Conservation (phyloP, 2,113 vertebrate genomes). For the Barbus barbus region DNA sequence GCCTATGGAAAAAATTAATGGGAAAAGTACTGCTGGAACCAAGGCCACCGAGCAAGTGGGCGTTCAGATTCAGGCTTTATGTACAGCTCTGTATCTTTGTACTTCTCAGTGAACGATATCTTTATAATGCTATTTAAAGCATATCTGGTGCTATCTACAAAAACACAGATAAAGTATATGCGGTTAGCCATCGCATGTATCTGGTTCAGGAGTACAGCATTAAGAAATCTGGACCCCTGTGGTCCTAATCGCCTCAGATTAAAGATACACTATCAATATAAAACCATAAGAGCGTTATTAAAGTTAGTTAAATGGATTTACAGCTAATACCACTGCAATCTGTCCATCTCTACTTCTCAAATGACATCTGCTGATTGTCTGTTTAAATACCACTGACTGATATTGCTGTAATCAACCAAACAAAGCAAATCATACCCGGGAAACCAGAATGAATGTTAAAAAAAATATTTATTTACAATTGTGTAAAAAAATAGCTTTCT, state of each 20-base stretch:
- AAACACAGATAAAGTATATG: neutral
- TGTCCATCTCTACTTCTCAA: conserved; percentile 40
- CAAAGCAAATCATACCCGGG: neutral
- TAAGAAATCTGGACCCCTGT: conserved; percentile 25
- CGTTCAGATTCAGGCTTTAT: neutral
- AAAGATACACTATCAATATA: conserved; percentile 47
- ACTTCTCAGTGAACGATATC: neutral
- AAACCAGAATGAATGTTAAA: conserved; percentile 62
- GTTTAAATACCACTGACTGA: conserved; percentile 20
- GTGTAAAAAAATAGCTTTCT: conserved; percentile 83
- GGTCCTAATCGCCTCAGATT: conserved; percentile 38
- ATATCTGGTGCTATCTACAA: neutral
- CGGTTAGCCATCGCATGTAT: neutral
- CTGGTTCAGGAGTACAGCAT: conserved; percentile 10
- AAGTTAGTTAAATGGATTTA: conserved; percentile 46
- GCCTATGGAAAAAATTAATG: neutral
- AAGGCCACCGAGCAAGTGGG: neutral
- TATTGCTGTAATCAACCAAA: neutral
- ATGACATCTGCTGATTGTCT: conserved; percentile 46
- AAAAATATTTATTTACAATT: conserved; percentile 83
- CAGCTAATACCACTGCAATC: conserved; percentile 17
- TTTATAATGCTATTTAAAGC: conserved; percentile 12
- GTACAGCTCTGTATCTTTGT: neutral
- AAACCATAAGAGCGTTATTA: conserved; percentile 48
- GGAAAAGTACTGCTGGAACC: neutral